Conservation (phyloP, 2,888 invertebrate species). For the Crioceris asparagi region DNA sequence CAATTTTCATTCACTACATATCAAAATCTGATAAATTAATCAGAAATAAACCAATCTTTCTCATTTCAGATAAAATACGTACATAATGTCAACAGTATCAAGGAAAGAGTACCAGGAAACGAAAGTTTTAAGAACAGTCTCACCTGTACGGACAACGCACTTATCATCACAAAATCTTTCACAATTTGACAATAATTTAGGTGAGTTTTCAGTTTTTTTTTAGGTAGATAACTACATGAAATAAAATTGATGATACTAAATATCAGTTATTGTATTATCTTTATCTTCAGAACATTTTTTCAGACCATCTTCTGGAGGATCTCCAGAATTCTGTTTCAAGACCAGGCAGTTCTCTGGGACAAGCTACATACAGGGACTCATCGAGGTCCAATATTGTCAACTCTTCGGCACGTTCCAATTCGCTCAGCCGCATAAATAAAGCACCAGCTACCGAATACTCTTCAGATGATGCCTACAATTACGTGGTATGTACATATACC, state of each 20-base stretch:
- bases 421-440: constrained; percentile 31
- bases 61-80: too few species aligned
- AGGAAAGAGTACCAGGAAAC: constrained; percentile 37
- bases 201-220: constrained; percentile 20
- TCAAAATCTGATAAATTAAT: too few species aligned
- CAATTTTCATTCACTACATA: too few species aligned
- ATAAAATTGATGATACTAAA: neutral
- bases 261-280: neutral
- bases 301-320: constrained; percentile 37
- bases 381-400: constrained; percentile 27
- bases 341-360: constrained; percentile 33
- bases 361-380: constrained; percentile 22
- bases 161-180: constrained; percentile 32
- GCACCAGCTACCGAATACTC: constrained; percentile 35
- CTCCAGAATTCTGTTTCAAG: constrained; percentile 37
- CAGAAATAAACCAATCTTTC: too few species aligned
- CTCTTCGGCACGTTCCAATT: constrained; percentile 26
- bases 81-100: too few species aligned
- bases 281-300: constrained; percentile 9
- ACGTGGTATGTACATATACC: constrained; percentile 29
- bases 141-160: constrained; percentile 29
- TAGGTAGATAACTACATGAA: neutral
- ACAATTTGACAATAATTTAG: constrained; percentile 37
- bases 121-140: constrained; percentile 31
- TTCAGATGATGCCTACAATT: constrained; percentile 35